Conservation (phyloP, 2,797 vertebrate genomes). For the Malurus leucopterus region DNA sequence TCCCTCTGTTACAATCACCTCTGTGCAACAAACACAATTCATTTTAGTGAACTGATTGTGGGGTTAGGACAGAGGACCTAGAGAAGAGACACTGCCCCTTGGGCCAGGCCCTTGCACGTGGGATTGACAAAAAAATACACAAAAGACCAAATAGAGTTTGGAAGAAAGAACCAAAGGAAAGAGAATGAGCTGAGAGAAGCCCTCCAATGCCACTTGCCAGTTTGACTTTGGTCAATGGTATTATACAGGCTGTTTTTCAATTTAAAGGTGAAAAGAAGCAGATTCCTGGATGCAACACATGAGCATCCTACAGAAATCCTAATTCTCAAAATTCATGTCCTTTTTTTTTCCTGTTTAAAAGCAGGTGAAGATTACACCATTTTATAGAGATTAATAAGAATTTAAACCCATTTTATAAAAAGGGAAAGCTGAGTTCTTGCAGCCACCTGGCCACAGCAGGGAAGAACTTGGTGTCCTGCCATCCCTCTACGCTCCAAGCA, state of each 20-base stretch:
- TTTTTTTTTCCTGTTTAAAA: not conserved
- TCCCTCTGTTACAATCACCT: not conserved
- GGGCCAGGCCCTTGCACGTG: not conserved
- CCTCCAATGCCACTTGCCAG: not conserved
- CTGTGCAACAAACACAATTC: not conserved
- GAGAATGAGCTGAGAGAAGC: not conserved
- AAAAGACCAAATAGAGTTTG: not conserved
- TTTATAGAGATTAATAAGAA: not conserved
- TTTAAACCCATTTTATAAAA: not conserved
- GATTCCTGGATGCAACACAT: not conserved
- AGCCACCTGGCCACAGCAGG: not conserved
- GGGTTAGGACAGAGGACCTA: not conserved
- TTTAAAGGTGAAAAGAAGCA: not conserved
- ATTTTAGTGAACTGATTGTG: not conserved
- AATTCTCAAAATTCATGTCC: not conserved
- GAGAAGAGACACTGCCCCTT: not conserved
- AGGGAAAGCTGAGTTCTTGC: not conserved
- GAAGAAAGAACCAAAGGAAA: not conserved
- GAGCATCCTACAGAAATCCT: not conserved
- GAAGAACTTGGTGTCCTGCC: not conserved
- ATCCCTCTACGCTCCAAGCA: fast-evolving
- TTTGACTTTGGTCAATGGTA: not conserved
- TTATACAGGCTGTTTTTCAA: not conserved
- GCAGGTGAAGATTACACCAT: not conserved
- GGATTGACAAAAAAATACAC: not conserved